Conservation (phyloP, 2,113 vertebrate genomes). For the Seriola aureovittata region DNA sequence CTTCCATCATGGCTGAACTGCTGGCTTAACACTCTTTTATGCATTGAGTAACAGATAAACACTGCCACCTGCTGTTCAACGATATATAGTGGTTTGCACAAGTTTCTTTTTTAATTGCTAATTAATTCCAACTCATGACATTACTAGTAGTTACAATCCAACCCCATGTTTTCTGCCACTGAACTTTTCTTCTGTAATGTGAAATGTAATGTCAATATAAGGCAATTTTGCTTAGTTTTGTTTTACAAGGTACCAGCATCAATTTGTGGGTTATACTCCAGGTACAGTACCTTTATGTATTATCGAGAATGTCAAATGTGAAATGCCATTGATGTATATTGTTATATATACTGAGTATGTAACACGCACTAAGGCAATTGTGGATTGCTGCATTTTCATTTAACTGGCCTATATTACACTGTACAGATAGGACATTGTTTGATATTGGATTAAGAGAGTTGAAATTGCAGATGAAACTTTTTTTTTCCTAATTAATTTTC, state of each 20-base stretch:
- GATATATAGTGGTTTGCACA: conserved; percentile 55
- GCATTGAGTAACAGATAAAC: conserved; percentile 62
- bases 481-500: conserved; percentile 19
- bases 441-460: conserved; percentile 33
- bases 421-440: conserved; percentile 50
- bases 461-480: conserved; percentile 24
- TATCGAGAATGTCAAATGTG: conserved; percentile 75
- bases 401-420: conserved; percentile 48
- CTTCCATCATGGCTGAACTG: conserved; percentile 30
- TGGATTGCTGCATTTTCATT: conserved; percentile 75
- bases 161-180: conserved; percentile 14
- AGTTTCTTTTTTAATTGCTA: conserved; percentile 18
- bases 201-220: conserved; percentile 43
- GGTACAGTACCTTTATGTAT: conserved; percentile 64
- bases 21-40: conserved; percentile 29
- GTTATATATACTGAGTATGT: conserved; percentile 78
- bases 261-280: conserved; percentile 64
- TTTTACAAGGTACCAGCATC: conserved; percentile 65
- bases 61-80: conserved; percentile 82
- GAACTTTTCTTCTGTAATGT: not conserved
- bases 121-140: conserved; percentile 11
- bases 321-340: conserved; percentile 73
- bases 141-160: conserved; percentile 7
- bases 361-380: conserved; percentile 65
- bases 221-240: conserved; percentile 5